These are phyloP conservation scores for Colistium nudipinnis DNA, from an alignment of 2,113 vertebrate genomes.

Conservation along the genomic window DNA sequence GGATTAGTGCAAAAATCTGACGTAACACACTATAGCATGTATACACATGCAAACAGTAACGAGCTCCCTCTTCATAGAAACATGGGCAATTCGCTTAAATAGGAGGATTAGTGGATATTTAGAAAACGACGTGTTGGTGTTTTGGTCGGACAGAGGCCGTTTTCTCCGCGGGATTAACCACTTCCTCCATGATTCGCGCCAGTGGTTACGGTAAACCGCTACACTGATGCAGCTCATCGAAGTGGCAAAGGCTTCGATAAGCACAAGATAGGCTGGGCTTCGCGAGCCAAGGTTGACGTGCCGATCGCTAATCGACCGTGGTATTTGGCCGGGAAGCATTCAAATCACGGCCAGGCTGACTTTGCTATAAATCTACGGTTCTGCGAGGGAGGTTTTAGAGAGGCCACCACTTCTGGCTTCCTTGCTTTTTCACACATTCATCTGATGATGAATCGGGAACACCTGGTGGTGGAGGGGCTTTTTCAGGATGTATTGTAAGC, in stretches of 20 bases:
- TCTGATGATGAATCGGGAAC: slow-evolving; percentile 10
- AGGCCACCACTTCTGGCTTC: neutral
- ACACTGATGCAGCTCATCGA: too few relatives aligned
- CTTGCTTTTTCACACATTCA: slow-evolving; percentile 4
- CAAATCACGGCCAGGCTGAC: neutral
- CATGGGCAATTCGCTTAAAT: slow-evolving; percentile 42
- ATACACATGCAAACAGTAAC: neutral
- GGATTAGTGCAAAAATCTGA: slow-evolving; percentile 62
- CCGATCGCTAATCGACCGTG: neutral
- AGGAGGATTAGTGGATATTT: slow-evolving; percentile 50
- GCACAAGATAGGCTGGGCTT: too few relatives aligned
- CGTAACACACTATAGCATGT: neutral
- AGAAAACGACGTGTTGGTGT: slow-evolving; percentile 17
- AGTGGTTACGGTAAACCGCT: slow-evolving; percentile 27
- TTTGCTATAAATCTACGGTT: neutral
- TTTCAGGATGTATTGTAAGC: slow-evolving; percentile 1
- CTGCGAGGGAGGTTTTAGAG: too few relatives aligned
- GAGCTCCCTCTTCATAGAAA: slow-evolving; percentile 10
- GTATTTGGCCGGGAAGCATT: neutral
- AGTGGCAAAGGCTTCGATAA: too few relatives aligned
- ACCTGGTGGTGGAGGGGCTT: neutral
- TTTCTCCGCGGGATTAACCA: slow-evolving; percentile 15
- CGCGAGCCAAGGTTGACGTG: slow-evolving; percentile 7
- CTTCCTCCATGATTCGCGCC: slow-evolving; percentile 29
- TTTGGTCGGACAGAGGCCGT: slow-evolving; percentile 12